Percentiles rank a stretch among this genome's conserved stretches.
Evolutionary conservation across 2,113 vertebrate species (phyloP).

Genomic region (Datnioides undecimradiatus): DNA sequence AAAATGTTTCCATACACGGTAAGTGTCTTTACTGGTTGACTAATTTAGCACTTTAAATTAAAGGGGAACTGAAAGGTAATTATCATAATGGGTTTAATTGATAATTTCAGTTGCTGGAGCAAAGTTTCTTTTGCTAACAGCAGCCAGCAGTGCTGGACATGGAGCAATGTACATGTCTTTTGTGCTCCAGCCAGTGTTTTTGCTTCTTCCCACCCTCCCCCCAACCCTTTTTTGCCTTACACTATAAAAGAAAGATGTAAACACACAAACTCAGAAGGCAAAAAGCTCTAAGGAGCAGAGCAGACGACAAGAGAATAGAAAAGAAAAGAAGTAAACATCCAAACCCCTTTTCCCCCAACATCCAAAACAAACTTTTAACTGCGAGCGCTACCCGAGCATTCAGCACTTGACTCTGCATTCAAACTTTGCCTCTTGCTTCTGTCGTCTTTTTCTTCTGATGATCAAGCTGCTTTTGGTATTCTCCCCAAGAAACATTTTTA

Average conservation of each 20-base stretch:
- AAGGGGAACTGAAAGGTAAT: slow-evolving; percentile 17
- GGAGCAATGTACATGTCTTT: background rate
- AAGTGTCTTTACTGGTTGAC: background rate
- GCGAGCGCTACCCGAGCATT: background rate
- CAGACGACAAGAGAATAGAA: slow-evolving; percentile 7
- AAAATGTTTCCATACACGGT: background rate
- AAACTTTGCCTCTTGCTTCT: background rate
- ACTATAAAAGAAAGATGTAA: slow-evolving; percentile 3
- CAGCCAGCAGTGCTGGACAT: background rate
- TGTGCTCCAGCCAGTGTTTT: background rate
- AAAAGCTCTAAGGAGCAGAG: slow-evolving; percentile 8
- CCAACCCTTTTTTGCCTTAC: background rate
- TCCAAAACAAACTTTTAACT: slow-evolving; percentile 20
- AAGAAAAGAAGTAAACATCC: slow-evolving; percentile 34
- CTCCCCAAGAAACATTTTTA: background rate
- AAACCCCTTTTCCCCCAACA: background rate
- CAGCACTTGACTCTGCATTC: background rate
- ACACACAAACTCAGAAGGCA: slow-evolving; percentile 9
- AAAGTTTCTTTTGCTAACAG: slow-evolving; percentile 21
- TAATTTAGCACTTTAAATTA: background rate
- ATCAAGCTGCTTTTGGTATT: background rate
- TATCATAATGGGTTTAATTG: slow-evolving; percentile 26
- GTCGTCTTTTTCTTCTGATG: background rate
- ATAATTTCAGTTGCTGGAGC: slow-evolving; percentile 13
- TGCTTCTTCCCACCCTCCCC: background rate